These are phyloP conservation scores for Ophioninae sp. DNA, from an alignment of 2,888 invertebrate species.

Conservation along the genomic window DNA sequence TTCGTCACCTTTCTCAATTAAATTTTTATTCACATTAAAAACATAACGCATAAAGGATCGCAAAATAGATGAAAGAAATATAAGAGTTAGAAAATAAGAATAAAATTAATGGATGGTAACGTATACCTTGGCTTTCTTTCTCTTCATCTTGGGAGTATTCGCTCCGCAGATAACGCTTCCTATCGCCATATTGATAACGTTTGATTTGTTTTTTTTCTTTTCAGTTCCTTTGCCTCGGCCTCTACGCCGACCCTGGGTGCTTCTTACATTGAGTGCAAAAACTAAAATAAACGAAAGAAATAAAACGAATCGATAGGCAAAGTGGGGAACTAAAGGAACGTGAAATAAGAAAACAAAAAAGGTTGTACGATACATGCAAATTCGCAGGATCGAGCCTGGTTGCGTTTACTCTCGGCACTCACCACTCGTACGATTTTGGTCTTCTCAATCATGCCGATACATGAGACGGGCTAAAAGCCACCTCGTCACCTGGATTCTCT, in stretches of 20 bases:
- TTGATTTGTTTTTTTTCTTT: conserved; percentile 45
- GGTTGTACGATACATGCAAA: conserved; percentile 3
- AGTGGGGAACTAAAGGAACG: conserved; percentile 41
- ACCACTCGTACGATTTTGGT: conserved; percentile 78
- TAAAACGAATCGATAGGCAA: conserved; percentile 56
- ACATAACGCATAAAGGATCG: not conserved
- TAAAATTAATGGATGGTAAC: not conserved
- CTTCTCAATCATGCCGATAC: conserved; percentile 77
- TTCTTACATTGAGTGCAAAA: conserved; percentile 66
- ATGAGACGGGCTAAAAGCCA: conserved; percentile 57
- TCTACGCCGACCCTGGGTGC: conserved; percentile 66
- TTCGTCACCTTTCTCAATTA: no score
- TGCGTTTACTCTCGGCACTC: conserved; percentile 60
- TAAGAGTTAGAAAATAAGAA: not conserved
- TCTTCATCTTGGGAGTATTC: conserved; percentile 77
- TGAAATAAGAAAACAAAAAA: conserved; percentile 34
- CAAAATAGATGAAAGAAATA: not conserved
- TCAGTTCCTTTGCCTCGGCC: not conserved
- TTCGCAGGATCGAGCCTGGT: not conserved
- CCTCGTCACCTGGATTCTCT: conserved; percentile 31
- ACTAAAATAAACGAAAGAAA: conserved; percentile 66
- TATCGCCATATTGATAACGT: conserved; percentile 74
- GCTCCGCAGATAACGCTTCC: conserved; percentile 79
- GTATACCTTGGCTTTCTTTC: conserved; percentile 79
- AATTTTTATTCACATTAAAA: not conserved